Evolutionary conservation across 1,140 invertebrate genomes (phyloP), one percentile per base, ranked within the genome.

Genomic region (Trachymyrmex septentrionalis): DNA sequence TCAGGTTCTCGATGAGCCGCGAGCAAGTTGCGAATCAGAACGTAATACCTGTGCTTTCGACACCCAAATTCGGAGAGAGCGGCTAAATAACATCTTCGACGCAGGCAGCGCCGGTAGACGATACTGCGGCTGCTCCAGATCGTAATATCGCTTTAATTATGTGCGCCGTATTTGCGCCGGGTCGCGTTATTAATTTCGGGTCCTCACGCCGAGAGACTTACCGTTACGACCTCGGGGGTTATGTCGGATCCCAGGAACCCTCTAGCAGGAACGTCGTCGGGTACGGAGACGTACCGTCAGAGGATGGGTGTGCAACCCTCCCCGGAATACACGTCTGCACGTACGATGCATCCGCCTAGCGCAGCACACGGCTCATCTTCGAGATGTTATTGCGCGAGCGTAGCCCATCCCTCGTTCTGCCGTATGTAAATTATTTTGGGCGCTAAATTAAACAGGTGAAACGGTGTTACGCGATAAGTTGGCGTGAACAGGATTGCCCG

Each of bases 71-170:
- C 50, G 44, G 69, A 14, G 69, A 14, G 69, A 44, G n/a, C 38
- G 38, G 57, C 72, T 90, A 89, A 90, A 89, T 89, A 89, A 90
- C 66, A 90, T 84, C 77, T 73, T 34, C 76, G 63, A 50, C 44
- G 80, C 55, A 76, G 48, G 48, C 87, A 63, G 44, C 38, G 53
- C 30, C 67, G 69, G 53, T 73, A 89, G 87, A 89, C 77, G 85
- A 86, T 90, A 84, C 88, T 82, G 77, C 85, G 75, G 66, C 77
- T 87, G 87, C 76, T 75, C 77, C 59, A 55, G 87, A 90, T 93
- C 90, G 91, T 93, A 94, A 94, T 94, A 93, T 91, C 88, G 87
- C 87, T 92, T 93, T 92, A 92, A 94, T 94, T 93, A 93, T 93
- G 89, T 91, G 76, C 72, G 69, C 92, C 91, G 88, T 93, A 94